These are phyloP conservation scores for Silurus glanis DNA, from an alignment of 2,113 vertebrate genomes.

Conservation along the genomic window DNA sequence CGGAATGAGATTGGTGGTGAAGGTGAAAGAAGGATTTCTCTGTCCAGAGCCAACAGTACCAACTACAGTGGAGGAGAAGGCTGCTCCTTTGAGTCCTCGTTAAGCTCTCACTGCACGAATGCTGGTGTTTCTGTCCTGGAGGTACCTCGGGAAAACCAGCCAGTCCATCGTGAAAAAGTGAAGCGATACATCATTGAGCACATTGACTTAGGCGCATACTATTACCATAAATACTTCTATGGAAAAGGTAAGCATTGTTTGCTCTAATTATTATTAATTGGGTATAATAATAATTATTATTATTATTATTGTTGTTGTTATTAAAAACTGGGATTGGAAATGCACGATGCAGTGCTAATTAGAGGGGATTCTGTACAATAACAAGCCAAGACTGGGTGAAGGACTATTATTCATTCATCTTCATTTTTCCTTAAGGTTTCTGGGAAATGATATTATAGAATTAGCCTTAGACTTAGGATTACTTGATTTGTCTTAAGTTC, in stretches of 20 bases:
- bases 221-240: conserved; percentile 96
- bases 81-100: conserved; percentile 92
- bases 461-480: background rate
- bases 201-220: conserved; percentile 95
- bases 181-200: conserved; percentile 98
- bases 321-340: conserved; percentile 61
- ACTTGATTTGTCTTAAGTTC: background rate
- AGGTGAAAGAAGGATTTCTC: conserved; percentile 87
- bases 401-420: conserved; percentile 50
- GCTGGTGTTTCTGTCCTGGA: conserved; percentile 95
- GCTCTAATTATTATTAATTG: background rate
- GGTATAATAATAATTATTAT: background rate
- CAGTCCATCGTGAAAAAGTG: conserved; percentile 94
- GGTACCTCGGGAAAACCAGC: conserved; percentile 91
- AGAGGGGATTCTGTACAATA: background rate
- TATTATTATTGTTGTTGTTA: background rate
- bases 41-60: conserved; percentile 84
- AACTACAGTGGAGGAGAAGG: conserved; percentile 83
- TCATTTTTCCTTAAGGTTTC: conserved; percentile 53
- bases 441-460: background rate
- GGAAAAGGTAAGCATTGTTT: conserved; percentile 83
- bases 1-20: conserved; percentile 95
- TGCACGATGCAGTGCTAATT: conserved; percentile 49
- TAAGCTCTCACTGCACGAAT: conserved; percentile 97
- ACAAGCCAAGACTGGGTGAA: conserved; percentile 12